phyloP scores from a whole-genome alignment of 2,113 vertebrate genomes.

The Etheostoma spectabile region DNA sequence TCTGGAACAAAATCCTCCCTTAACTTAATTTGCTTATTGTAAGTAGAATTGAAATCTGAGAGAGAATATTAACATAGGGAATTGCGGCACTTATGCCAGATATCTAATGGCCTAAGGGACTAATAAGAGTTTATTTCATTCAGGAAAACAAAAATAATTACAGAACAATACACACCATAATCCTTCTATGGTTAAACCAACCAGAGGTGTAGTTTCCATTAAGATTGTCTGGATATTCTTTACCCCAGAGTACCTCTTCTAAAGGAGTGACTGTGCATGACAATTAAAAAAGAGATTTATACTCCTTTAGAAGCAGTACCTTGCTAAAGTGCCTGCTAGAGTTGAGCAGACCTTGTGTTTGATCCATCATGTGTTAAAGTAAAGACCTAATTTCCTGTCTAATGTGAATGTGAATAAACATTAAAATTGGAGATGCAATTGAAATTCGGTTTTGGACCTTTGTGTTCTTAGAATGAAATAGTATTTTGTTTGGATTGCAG shows the following conservation, averaged over 20 bases:
- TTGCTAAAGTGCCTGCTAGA: not conserved
- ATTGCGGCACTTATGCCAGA: constrained; percentile 34
- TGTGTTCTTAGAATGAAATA: not conserved
- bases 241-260: not conserved
- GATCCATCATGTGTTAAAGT: not conserved
- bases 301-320: not conserved
- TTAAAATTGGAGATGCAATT: not conserved
- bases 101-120: constrained; percentile 17
- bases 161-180: constrained; percentile 13
- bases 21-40: constrained; percentile 17
- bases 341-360: constrained; percentile 12
- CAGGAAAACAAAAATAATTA: constrained; percentile 40
- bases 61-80: constrained; percentile 30
- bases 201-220: constrained; percentile 7
- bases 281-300: not conserved
- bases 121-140: constrained; percentile 33
- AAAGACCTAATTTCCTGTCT: not conserved
- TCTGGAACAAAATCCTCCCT: constrained; percentile 19
- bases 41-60: constrained; percentile 31
- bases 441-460: not conserved
- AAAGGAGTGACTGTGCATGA: constrained; percentile 5
- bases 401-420: constrained; percentile 4
- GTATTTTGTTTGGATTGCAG: constrained; percentile 9
- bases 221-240: not conserved
- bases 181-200: constrained; percentile 1